A percentile compares a stretch with the other conserved stretches of the same genome.
phyloP scores from a whole-genome alignment of 2,113 vertebrate species.

The Hiodon tergisus region DNA sequence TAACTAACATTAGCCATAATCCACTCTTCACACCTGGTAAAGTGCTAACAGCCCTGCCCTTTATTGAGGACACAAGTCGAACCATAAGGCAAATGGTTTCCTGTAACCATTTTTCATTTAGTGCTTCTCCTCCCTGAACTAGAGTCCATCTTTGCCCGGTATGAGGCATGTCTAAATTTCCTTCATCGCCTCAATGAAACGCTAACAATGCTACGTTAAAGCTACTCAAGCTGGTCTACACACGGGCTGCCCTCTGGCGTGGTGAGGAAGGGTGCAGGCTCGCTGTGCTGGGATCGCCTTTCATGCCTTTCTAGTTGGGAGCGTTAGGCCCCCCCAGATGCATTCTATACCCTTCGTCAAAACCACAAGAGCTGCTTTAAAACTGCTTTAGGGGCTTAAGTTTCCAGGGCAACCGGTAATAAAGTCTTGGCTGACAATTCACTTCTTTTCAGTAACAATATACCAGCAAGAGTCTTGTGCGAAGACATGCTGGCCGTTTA shows the following conservation, averaged over 20 bases:
- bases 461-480: neutral
- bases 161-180: too few species aligned
- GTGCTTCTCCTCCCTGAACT: too few species aligned
- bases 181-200: too few species aligned
- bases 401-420: neutral
- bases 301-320: conserved; percentile 6
- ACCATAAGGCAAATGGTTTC: too few species aligned
- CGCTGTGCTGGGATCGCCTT: neutral
- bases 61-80: too few species aligned
- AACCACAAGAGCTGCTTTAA: conserved; percentile 22
- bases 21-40: neutral
- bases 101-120: too few species aligned
- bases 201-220: too few species aligned
- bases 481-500: neutral
- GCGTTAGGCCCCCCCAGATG: neutral
- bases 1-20: neutral
- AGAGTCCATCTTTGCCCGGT: too few species aligned
- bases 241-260: too few species aligned
- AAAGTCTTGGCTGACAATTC: neutral
- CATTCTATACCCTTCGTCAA: conserved; percentile 14
- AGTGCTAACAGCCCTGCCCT: neutral
- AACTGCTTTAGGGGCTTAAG: conserved; percentile 15
- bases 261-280: neutral
- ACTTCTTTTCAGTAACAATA: too few species aligned
- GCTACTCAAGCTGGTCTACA: too few species aligned